Conservation (phyloP, 2,113 vertebrate genomes). For the Athene noctua region DNA sequence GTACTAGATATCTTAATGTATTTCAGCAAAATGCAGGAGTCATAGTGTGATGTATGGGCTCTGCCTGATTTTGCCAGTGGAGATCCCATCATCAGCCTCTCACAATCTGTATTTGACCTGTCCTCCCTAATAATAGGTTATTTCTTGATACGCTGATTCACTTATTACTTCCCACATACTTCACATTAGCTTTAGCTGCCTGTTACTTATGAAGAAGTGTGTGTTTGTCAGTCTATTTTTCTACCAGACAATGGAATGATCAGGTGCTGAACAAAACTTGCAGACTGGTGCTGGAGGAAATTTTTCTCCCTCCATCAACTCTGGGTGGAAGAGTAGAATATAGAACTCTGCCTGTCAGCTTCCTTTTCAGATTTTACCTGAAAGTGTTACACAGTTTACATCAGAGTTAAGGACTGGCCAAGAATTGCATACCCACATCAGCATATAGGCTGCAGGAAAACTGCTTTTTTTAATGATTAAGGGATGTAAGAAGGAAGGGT, state of each 20-base stretch:
- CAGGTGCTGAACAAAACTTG: conserved; percentile 76
- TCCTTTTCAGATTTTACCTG: conserved; percentile 87
- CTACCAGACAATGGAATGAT: conserved; percentile 75
- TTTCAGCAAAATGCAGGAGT: neutral
- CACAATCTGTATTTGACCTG: neutral
- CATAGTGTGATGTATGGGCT: neutral
- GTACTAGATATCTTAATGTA: conserved; percentile 33
- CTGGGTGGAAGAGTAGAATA: conserved; percentile 82
- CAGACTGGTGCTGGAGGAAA: conserved; percentile 77
- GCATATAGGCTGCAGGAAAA: neutral
- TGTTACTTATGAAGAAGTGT: neutral
- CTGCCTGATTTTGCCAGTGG: neutral
- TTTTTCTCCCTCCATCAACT: conserved; percentile 71
- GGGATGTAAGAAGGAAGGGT: neutral
- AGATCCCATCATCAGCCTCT: neutral
- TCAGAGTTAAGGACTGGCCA: conserved; percentile 42
- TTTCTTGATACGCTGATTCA: neutral
- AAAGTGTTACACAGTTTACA: conserved; percentile 74
- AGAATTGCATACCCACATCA: neutral
- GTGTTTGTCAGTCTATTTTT: neutral
- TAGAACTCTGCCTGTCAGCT: conserved; percentile 79
- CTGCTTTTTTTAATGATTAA: neutral
- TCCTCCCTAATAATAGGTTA: neutral
- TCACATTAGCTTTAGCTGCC: neutral
- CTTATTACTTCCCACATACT: neutral